phyloP scores from a whole-genome alignment of 1,140 invertebrate species.

The Formica selysi region DNA sequence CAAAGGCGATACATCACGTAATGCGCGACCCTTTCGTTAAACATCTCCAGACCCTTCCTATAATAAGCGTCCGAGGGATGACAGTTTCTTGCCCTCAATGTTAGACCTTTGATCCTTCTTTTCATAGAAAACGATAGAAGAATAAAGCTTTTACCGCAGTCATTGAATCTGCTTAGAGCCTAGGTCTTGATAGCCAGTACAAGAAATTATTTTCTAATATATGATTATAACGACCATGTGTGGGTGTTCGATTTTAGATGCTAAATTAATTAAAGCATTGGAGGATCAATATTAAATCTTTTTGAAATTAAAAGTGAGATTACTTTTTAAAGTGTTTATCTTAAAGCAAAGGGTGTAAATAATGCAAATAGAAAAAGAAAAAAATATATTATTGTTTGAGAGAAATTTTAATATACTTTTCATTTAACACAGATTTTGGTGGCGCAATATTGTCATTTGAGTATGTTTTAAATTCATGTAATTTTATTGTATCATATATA shows the following conservation, averaged over 20 bases:
- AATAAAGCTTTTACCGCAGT: conserved; percentile 13
- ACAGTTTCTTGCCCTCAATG: conserved; percentile 21
- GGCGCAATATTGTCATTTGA: background rate
- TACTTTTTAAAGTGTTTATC: background rate
- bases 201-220: background rate
- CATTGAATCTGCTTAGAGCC: background rate
- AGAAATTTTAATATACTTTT: background rate
- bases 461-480: background rate
- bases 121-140: background rate
- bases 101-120: conserved; percentile 8
- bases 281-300: background rate
- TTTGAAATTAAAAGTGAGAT: background rate
- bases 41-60: background rate
- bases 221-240: background rate
- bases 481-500: background rate
- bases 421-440: background rate
- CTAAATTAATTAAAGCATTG: background rate
- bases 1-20: conserved; percentile 28
- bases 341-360: background rate
- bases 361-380: background rate
- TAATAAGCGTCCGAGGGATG: conserved; percentile 2
- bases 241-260: background rate
- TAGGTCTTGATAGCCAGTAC: background rate
- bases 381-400: background rate
- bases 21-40: conserved; percentile 30